These are phyloP conservation scores for Bursaphelenchus mucronatus DNA, from an alignment of 1,140 invertebrate species.

Conservation along the genomic window DNA sequence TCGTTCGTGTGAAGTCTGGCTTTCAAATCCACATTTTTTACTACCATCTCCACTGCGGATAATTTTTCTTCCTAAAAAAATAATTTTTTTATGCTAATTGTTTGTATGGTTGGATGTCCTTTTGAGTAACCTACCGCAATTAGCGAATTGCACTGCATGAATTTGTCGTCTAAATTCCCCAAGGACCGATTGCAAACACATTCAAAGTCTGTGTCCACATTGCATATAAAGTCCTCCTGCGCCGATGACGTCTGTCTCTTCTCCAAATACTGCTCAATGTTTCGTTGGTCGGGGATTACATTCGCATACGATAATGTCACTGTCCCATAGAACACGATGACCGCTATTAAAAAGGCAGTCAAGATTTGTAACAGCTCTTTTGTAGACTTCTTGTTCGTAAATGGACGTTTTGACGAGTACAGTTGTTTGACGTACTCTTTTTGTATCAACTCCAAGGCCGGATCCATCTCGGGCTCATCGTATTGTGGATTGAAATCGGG, in stretches of 20 bases:
- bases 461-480: too few relatives aligned
- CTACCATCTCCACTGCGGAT: constrained; percentile 46
- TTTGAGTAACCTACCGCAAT: constrained; percentile 39
- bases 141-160: constrained; percentile 36
- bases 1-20: constrained; percentile 52
- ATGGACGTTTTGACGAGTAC: too few relatives aligned
- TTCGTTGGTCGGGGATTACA: too few relatives aligned
- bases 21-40: constrained; percentile 52
- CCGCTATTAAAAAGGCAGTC: too few relatives aligned
- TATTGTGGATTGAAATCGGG: too few relatives aligned
- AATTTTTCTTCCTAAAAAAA: constrained; percentile 41
- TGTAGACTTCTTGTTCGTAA: too few relatives aligned
- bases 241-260: not conserved
- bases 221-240: constrained; percentile 34
- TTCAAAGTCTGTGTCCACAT: constrained; percentile 40
- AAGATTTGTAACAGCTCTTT: too few relatives aligned
- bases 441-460: too few relatives aligned
- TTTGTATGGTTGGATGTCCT: too few relatives aligned
- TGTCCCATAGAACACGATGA: too few relatives aligned
- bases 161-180: constrained; percentile 37
- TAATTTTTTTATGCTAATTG: not conserved
- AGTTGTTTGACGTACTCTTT: too few relatives aligned
- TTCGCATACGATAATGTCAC: too few relatives aligned
- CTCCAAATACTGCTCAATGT: not conserved
- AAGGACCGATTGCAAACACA: constrained; percentile 43